phyloP scores from a whole-genome alignment of 1,140 invertebrate species.

The Drosophila auraria region DNA sequence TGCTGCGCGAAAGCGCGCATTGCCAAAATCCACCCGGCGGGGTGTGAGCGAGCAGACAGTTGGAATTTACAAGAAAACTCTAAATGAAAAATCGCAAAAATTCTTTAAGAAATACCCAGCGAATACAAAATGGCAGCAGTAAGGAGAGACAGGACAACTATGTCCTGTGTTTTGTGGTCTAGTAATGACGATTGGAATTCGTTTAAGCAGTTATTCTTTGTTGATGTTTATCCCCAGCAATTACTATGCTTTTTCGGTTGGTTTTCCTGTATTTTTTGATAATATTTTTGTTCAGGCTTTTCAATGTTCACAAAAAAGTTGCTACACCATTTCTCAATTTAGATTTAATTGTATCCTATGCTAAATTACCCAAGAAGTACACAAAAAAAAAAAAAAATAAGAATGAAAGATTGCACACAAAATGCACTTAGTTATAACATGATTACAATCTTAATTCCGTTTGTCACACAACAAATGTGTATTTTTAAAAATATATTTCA shows the following conservation, averaged over 20 bases:
- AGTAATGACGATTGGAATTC: slow-evolving; percentile 77
- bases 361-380: slow-evolving; percentile 36
- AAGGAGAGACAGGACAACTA: slow-evolving; percentile 17
- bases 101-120: slow-evolving; percentile 46
- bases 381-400: not conserved
- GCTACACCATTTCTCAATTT: not conserved
- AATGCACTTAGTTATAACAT: slow-evolving; percentile 32
- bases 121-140: slow-evolving; percentile 40
- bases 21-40: slow-evolving; percentile 22
- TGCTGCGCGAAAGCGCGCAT: slow-evolving; percentile 33
- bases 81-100: slow-evolving; percentile 75
- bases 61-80: slow-evolving; percentile 74
- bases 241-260: not conserved
- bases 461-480: slow-evolving; percentile 28
- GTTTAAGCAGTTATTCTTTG: slow-evolving; percentile 20
- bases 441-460: slow-evolving; percentile 43
- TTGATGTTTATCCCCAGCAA: not conserved
- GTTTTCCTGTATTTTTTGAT: not conserved
- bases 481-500: slow-evolving; percentile 33
- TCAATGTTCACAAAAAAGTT: not conserved
- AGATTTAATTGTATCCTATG: slow-evolving; percentile 7
- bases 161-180: slow-evolving; percentile 30
- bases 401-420: slow-evolving; percentile 9
- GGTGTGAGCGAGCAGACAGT: slow-evolving; percentile 42
- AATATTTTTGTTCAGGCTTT: not conserved